phyloP scores from a whole-genome alignment of 2,888 invertebrate species.

The Polyommatus iphigenia region DNA sequence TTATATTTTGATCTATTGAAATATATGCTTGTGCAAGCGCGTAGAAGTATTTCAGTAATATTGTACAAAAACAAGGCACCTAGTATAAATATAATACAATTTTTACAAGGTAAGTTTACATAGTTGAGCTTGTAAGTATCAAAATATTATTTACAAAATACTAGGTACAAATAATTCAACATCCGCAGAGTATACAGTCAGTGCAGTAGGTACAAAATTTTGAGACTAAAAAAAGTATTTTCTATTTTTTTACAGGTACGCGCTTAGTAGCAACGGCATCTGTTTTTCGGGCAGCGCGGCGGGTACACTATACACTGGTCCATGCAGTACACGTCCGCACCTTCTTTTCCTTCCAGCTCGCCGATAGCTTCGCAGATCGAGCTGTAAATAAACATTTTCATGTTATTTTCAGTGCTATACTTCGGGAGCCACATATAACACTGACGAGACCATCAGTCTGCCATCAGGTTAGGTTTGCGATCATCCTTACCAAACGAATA shows the following conservation, averaged over 20 bases:
- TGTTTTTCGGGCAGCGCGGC: constrained; percentile 84
- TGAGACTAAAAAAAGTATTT: not conserved
- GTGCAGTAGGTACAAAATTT: not conserved
- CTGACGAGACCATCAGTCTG: no score
- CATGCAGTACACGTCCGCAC: constrained; percentile 92
- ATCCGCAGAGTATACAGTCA: not conserved
- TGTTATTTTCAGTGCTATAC: not conserved
- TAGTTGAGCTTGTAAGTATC: not conserved
- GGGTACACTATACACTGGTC: constrained; percentile 91
- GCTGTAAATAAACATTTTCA: constrained; percentile 69
- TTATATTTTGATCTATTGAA: not conserved
- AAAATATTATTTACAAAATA: constrained; percentile 16
- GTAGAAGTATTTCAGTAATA: not conserved
- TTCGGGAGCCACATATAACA: not conserved
- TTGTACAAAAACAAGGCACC: not conserved
- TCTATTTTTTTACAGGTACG: constrained; percentile 17
- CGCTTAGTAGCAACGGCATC: constrained; percentile 84
- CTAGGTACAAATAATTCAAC: constrained; percentile 1
- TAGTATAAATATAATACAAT: constrained; percentile 8
- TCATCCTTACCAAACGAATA: no score
- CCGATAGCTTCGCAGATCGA: constrained; percentile 91
- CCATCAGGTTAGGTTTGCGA: no score
- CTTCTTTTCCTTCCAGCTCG: constrained; percentile 84
- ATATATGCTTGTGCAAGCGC: not conserved
- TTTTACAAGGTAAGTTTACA: not conserved